Evolutionary conservation across 2,113 vertebrate genomes (phyloP).

Genomic region (Larimichthys polyactis): DNA sequence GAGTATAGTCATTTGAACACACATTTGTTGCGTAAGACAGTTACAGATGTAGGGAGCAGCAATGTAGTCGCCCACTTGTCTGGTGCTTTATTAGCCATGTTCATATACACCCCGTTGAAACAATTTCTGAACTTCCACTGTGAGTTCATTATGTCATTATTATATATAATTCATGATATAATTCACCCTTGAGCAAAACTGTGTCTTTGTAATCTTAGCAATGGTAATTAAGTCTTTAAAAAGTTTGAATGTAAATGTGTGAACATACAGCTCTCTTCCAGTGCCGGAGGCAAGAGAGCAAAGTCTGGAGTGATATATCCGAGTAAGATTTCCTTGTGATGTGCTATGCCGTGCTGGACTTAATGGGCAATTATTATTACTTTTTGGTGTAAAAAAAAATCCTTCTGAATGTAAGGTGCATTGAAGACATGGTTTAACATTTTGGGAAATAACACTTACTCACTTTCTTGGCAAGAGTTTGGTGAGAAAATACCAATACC

Average conservation of each 20-base stretch:
- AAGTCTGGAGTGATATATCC: conserved; percentile 26
- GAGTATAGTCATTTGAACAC: too few species aligned
- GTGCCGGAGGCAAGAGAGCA: background rate
- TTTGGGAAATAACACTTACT: background rate
- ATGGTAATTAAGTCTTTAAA: conserved; percentile 37
- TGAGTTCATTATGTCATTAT: conserved; percentile 17
- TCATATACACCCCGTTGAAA: conserved; percentile 22
- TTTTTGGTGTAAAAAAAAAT: background rate
- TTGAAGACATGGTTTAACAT: background rate
- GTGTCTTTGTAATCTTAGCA: conserved; percentile 8
- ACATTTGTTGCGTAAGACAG: too few species aligned
- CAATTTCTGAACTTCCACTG: background rate
- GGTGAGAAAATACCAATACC: background rate
- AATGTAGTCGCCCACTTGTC: too few species aligned
- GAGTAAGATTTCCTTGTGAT: background rate
- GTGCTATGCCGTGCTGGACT: background rate
- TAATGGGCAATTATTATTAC: background rate
- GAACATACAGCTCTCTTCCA: conserved; percentile 15
- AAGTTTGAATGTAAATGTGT: conserved; percentile 31
- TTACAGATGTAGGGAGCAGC: too few species aligned
- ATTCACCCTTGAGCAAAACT: background rate
- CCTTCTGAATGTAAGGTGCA: background rate
- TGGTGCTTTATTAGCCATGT: conserved; percentile 22
- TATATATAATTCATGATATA: conserved; percentile 10
- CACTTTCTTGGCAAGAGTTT: background rate